Conservation (phyloP, 2,888 invertebrate species). For the Eupithecia dodoneata region DNA sequence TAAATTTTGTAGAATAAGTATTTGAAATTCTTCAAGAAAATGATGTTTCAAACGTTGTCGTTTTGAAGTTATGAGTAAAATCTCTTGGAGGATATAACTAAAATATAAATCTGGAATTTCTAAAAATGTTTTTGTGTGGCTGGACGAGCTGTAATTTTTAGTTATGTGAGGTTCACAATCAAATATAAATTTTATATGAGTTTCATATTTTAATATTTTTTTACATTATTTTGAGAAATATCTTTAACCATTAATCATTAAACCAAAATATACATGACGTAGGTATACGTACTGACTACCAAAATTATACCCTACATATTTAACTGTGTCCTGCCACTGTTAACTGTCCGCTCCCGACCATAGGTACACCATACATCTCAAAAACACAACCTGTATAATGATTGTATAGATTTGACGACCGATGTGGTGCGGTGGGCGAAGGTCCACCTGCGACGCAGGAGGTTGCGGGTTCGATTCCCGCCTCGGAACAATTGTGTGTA, state of each 20-base stretch:
- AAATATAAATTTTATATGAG: background rate
- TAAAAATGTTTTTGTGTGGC: background rate
- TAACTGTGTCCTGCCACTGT: too few relatives aligned
- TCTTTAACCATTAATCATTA: background rate
- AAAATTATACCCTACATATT: too few relatives aligned
- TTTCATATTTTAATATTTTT: background rate
- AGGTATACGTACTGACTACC: too few relatives aligned
- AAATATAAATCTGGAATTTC: background rate
- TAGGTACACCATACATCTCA: too few relatives aligned
- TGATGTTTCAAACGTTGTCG: slow-evolving; percentile 41
- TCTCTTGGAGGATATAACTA: background rate
- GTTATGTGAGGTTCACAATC: background rate
- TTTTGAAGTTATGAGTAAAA: slow-evolving; percentile 21
- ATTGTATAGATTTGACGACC: too few relatives aligned
- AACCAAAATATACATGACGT: too few relatives aligned
- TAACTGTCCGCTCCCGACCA: too few relatives aligned
- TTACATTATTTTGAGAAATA: background rate
- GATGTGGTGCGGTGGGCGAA: too few relatives aligned
- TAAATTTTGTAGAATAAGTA: slow-evolving; percentile 52
- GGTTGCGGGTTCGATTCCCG: too few relatives aligned
- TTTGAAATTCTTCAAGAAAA: slow-evolving; percentile 49
- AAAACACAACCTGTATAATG: too few relatives aligned
- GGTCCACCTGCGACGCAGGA: too few relatives aligned
- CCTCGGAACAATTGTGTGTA: too few relatives aligned
- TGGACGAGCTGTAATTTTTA: background rate